phyloP scores from a whole-genome alignment of 2,797 vertebrate species.

The Agapornis canus region DNA sequence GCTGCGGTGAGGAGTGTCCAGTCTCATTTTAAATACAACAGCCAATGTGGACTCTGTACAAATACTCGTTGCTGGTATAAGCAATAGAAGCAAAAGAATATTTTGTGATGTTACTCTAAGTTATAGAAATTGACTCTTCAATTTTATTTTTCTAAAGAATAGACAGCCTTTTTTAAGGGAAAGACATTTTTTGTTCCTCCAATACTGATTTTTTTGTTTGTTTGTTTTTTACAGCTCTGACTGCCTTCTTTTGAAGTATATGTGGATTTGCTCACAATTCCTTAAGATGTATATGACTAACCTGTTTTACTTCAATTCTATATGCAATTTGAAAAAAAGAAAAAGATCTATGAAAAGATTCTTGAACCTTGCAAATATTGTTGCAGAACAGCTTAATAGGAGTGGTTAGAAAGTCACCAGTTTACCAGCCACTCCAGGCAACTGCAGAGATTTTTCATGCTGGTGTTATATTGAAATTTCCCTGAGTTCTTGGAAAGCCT shows the following conservation, averaged over 20 bases:
- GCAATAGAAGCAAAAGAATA: background rate
- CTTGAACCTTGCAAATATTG: background rate
- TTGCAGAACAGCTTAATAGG: background rate
- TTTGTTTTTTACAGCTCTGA: background rate
- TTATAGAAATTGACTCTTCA: background rate
- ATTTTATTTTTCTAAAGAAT: background rate
- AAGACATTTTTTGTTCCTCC: background rate
- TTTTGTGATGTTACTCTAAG: background rate
- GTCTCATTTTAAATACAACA: background rate
- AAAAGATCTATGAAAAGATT: background rate
- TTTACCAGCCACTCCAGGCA: background rate
- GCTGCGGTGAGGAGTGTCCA: background rate
- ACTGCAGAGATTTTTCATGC: background rate
- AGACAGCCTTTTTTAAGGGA: background rate
- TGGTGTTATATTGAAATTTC: background rate
- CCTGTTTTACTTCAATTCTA: background rate
- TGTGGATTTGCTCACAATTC: background rate
- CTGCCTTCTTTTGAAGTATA: accelerated
- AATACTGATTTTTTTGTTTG: background rate
- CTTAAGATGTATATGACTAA: background rate
- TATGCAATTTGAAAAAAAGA: background rate
- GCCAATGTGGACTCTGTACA: background rate
- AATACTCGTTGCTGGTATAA: accelerated
- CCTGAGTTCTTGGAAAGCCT: background rate
- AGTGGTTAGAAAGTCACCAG: background rate